Evolutionary conservation across 2,888 invertebrate genomes (phyloP), one percentile per base, ranked within the genome.

Genomic region (Rambutsinella grinnellia): DNA sequence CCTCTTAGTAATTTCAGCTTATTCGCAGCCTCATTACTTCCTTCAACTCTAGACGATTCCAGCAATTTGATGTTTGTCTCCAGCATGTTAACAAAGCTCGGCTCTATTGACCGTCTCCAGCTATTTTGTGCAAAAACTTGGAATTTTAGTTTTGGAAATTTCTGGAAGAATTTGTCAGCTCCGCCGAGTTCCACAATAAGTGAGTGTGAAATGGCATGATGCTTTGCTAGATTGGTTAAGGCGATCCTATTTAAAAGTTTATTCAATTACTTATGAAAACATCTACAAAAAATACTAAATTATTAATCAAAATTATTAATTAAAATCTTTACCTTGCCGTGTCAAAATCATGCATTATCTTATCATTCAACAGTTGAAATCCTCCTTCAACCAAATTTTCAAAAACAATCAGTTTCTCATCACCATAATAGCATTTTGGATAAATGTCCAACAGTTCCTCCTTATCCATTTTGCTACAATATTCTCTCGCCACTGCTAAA

Each of bases 371-470:
- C 47, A 72, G 46, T 15, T 24, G 28, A 49, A 57, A 80, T 1
- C 67, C 66, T 15, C 70, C 61, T n/a, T 76, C 67, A 1, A 70
- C 44, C 1, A 72, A 44, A 47, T 72, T 72, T 58, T 72, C 72
- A 13, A 72, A 56, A 10, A 72, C 74, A 23, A 68, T 65, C 19
- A 78, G 8, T 21, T 57, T 19, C 2, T 61, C 61, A 26, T 78
- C 74, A 24, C 66, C 74, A n/a, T 54, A 78, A 61, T 72, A 78
- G 23, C 62, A 68, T 54, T 78, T 78, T 13, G 78, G 68, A 21
- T 68, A 78, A 17, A 74, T 57, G 13, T 74, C 60, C 13, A 78
- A 21, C 13, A 72, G 36, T 3, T 47, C 60, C 10, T 49, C 51
- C 0, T n/a, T n/a, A n/a, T n/a, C n/a, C n/a, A n/a, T n/a, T n/a